Evolutionary conservation across 2,797 vertebrate species (phyloP), one percentile per base, ranked within the genome.

Genomic region (Lacerta bilineata): DNA sequence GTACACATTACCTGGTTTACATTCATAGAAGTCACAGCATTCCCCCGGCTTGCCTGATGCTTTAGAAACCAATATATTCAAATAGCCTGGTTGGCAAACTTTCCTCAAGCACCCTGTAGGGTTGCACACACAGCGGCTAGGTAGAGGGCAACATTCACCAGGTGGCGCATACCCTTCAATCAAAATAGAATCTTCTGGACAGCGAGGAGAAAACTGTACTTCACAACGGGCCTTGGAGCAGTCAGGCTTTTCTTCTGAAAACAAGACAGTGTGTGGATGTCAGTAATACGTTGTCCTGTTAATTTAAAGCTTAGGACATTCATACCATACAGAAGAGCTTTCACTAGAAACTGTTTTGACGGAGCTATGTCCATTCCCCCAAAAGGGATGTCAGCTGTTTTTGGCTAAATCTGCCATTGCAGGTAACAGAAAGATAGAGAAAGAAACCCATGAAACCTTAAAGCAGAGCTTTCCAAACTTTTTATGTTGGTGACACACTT

Each of bases 11-110:
- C 98, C 98, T 97, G 98, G 98, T 95, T 98, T 98, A 97, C 98
- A 98, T 95, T 98, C 98, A 93, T 98, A 98, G 88, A 98, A 97
- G 95, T 98, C 98, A 92, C 98, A 98, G 94, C 98, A 98, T 94
- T 98, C 97, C 55, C 98, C 98, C 2, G 98, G 98, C 88, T 98
- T 98, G 94, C 98, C 98, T 41, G 98, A 98, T 91, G 98, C 98
- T 94, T 98, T 98, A 72, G 98, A 98, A 92, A 98, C 97, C 85
- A 98, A 94, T 90, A 98, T 98, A 95, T 98, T 98, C 96, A 98
- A 97, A 94, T 98, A 98, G 86, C 98, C 98, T 5, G 98, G 98
- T 6, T 98, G 98, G 96, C 98, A 98, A 91, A 98, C 98, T 94
- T 98, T 98, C 93, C 98, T 97, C 92, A 98, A 94, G 93, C 98